A percentile compares a stretch with the other conserved stretches of the same genome.
Evolutionary conservation across 2,797 vertebrate species (phyloP).

Genomic region (Phrynocephalus vlangalii): DNA sequence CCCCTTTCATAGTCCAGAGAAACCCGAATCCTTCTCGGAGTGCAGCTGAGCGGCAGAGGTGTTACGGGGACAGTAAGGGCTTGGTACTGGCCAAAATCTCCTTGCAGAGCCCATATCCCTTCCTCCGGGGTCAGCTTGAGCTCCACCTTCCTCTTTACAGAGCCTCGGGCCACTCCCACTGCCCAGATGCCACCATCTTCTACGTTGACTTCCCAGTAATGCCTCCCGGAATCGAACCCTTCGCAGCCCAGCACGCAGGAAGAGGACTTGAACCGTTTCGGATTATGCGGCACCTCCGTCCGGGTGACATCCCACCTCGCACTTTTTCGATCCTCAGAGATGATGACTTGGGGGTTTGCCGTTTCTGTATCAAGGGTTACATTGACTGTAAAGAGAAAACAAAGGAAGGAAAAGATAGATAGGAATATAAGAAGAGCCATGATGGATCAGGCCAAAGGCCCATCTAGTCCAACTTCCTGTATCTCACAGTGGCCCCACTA

Average conservation of each 20-base stretch:
- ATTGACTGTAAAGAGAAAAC: constrained; percentile 17
- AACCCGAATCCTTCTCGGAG: constrained; percentile 4
- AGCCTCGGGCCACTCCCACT: constrained; percentile 11
- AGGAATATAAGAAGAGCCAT: too few relatives aligned
- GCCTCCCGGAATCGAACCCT: constrained; percentile 9
- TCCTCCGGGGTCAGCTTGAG: constrained; percentile 19
- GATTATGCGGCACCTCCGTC: neutral
- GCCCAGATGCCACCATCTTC: constrained; percentile 15
- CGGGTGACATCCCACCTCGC: constrained; percentile 12
- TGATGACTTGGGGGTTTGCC: constrained; percentile 36
- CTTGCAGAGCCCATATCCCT: constrained; percentile 40
- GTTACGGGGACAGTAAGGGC: constrained; percentile 30
- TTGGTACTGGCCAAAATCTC: constrained; percentile 13
- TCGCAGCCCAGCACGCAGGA: constrained; percentile 7
- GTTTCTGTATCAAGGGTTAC: constrained; percentile 38
- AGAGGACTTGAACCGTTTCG: constrained; percentile 9
- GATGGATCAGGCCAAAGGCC: too few relatives aligned
- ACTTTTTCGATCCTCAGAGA: constrained; percentile 36
- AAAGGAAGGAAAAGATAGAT: neutral
- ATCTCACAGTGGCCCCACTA: too few relatives aligned
- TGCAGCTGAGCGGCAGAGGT: constrained; percentile 3
- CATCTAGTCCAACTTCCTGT: too few relatives aligned
- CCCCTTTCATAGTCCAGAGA: constrained; percentile 27
- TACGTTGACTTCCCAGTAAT: constrained; percentile 25
- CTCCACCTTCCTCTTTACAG: neutral